Evolutionary conservation across 2,888 invertebrate genomes (phyloP).

Genomic region (Pammene fasciana): DNA sequence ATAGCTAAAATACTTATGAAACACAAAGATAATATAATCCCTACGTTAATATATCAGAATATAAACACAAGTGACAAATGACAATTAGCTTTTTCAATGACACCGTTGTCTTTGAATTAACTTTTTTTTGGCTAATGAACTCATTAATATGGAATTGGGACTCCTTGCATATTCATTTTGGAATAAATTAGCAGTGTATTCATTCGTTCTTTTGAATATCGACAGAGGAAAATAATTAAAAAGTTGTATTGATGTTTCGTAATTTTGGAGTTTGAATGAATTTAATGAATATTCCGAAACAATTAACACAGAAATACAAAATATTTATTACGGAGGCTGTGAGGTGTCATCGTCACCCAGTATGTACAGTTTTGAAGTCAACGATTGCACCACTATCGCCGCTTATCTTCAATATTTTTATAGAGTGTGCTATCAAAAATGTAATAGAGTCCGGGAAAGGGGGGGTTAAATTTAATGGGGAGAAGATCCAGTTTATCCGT

Average conservation of each 20-base stretch:
- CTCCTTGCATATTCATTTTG: slow-evolving; percentile 30
- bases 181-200: slow-evolving; percentile 24
- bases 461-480: no score
- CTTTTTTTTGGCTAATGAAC: slow-evolving; percentile 34
- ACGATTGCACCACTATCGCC: no score
- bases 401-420: no score
- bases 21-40: no score
- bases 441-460: no score
- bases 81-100: slow-evolving; percentile 26
- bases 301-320: not conserved
- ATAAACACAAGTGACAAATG: slow-evolving; percentile 26
- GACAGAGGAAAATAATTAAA: not conserved
- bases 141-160: slow-evolving; percentile 21
- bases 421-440: no score
- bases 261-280: slow-evolving; percentile 4
- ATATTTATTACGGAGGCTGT: no score
- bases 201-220: slow-evolving; percentile 12
- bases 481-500: no score
- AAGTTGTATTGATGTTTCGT: not conserved
- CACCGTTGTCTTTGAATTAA: slow-evolving; percentile 18
- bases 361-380: no score
- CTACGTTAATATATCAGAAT: no score
- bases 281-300: not conserved
- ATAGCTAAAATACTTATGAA: slow-evolving; percentile 44
- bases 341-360: no score